phyloP scores from a whole-genome alignment of 2,113 vertebrate genomes.

The Corydoras maculifer region DNA sequence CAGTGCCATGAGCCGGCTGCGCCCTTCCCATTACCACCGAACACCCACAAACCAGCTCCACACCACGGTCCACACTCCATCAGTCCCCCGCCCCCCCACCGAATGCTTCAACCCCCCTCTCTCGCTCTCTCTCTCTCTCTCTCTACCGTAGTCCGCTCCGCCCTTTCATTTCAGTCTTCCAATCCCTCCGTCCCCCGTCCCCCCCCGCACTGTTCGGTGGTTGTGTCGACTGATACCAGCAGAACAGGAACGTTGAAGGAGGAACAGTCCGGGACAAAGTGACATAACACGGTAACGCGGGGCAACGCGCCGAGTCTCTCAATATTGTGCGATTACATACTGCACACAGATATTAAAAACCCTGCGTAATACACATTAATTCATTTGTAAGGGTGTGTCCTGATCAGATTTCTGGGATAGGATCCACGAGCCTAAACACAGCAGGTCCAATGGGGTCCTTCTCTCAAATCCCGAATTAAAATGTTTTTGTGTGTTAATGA shows the following conservation, averaged over 20 bases:
- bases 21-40: neutral
- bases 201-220: neutral
- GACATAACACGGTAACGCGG: too few relatives aligned
- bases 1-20: conserved; percentile 22
- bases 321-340: too few relatives aligned
- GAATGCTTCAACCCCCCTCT: neutral
- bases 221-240: neutral
- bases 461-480: too few relatives aligned
- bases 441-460: too few relatives aligned
- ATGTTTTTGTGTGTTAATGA: too few relatives aligned
- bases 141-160: neutral
- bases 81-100: neutral
- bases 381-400: too few relatives aligned
- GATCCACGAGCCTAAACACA: too few relatives aligned
- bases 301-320: too few relatives aligned
- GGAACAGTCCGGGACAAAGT: too few relatives aligned
- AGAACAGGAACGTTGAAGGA: conserved; percentile 1
- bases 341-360: too few relatives aligned
- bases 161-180: neutral
- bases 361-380: too few relatives aligned
- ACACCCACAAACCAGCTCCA: neutral
- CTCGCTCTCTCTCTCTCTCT: neutral
- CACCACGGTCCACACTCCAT: neutral
- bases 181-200: neutral
- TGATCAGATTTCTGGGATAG: too few relatives aligned